phyloP scores from a whole-genome alignment of 2,888 invertebrate species.

The Drosophila mercatorum region DNA sequence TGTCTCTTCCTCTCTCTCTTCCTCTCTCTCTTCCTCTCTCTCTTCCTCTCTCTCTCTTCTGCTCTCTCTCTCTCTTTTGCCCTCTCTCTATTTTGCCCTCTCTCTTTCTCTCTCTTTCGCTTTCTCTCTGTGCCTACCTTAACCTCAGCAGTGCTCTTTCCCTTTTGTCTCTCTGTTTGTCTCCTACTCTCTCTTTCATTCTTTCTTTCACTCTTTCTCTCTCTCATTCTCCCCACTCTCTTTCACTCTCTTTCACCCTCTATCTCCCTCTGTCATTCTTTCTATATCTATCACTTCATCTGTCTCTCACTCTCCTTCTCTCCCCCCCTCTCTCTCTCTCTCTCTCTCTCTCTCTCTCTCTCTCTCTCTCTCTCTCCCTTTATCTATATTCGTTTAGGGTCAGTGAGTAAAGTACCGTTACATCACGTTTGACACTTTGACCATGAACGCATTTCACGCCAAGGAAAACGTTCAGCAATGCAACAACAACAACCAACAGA shows the following conservation, averaged over 20 bases:
- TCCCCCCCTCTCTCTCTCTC: no score
- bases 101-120: not conserved
- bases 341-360: not conserved
- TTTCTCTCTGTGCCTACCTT: no score
- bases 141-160: no score
- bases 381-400: conserved; percentile 23
- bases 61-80: not conserved
- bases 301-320: no score
- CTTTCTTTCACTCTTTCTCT: not conserved
- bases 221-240: not conserved
- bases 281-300: not conserved
- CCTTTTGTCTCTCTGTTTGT: no score
- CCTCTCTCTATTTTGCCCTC: not conserved
- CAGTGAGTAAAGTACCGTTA: conserved; percentile 50
- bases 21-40: no score
- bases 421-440: conserved; percentile 71
- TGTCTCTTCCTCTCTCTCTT: not conserved
- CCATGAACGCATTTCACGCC: conserved; percentile 74
- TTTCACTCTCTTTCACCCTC: not conserved
- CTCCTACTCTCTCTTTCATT: no score
- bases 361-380: not conserved
- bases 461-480: conserved; percentile 52
- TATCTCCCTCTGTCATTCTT: no score
- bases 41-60: not conserved
- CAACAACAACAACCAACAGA: conserved; percentile 23